Evolutionary conservation across 2,113 vertebrate species (phyloP).

Genomic region (Elephantulus edwardii): DNA sequence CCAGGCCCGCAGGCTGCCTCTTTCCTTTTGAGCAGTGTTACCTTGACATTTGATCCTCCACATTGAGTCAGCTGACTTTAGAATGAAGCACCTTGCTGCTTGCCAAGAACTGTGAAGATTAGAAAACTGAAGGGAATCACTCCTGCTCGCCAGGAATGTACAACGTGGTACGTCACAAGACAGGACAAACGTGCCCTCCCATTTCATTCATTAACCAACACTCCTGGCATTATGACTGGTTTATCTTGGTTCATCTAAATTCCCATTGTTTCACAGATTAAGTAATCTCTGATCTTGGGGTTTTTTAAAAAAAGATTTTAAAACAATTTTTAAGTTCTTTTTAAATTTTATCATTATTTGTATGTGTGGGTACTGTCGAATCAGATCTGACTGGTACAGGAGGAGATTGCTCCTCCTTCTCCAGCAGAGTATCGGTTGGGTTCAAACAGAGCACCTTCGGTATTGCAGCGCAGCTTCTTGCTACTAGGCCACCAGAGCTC

Average conservation of each 20-base stretch:
- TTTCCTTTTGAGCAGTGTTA: conserved; percentile 21
- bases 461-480: too few species aligned
- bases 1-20: background rate
- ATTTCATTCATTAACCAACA: background rate
- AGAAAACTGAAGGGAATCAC: background rate
- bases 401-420: too few species aligned
- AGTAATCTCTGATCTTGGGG: background rate
- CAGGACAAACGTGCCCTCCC: background rate
- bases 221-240: background rate
- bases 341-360: too few species aligned
- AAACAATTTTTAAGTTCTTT: too few species aligned
- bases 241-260: background rate
- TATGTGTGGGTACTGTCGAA: too few species aligned
- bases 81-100: background rate
- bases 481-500: too few species aligned
- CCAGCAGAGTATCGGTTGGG: too few species aligned
- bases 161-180: background rate
- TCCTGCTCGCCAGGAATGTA: background rate
- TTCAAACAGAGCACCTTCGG: too few species aligned
- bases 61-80: background rate
- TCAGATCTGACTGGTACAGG: too few species aligned
- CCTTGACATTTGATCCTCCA: conserved; percentile 17
- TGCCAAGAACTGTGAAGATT: background rate
- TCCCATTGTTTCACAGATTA: background rate
- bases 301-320: too few species aligned